Percentiles rank a stretch among this genome's conserved stretches.
phyloP scores from a whole-genome alignment of 1,140 invertebrate species.

The Reticulitermes speratus region DNA sequence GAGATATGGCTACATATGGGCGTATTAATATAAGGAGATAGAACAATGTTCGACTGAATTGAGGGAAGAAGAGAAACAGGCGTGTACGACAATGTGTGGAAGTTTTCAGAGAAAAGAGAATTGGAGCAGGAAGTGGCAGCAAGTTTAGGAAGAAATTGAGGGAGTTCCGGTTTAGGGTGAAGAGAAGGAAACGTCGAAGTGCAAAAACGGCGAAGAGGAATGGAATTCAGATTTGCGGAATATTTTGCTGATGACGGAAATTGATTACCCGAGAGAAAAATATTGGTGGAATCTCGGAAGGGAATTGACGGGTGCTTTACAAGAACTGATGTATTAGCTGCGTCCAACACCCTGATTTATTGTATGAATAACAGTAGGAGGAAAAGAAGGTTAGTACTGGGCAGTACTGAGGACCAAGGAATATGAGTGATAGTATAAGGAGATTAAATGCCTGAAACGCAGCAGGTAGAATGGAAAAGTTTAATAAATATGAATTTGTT shows the following conservation, averaged over 20 bases:
- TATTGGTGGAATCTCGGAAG: neutral
- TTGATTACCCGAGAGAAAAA: neutral
- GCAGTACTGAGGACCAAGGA: too few relatives aligned
- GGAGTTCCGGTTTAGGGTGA: neutral
- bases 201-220: neutral
- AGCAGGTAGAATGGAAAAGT: too few relatives aligned
- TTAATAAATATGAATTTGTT: too few relatives aligned
- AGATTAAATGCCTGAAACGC: too few relatives aligned
- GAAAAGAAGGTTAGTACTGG: too few relatives aligned
- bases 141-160: neutral
- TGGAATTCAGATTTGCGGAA: slow-evolving; percentile 1
- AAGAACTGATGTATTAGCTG: neutral
- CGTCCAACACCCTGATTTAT: neutral
- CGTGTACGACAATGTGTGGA: neutral
- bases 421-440: too few relatives aligned
- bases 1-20: too few relatives aligned
- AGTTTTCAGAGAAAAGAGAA: neutral
- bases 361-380: neutral
- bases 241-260: neutral
- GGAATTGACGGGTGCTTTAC: neutral
- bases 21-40: neutral
- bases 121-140: neutral
- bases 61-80: neutral
- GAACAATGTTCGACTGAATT: neutral
- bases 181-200: too few relatives aligned